Evolutionary conservation across 2,797 vertebrate species (phyloP).

Genomic region (Anas capensis): DNA sequence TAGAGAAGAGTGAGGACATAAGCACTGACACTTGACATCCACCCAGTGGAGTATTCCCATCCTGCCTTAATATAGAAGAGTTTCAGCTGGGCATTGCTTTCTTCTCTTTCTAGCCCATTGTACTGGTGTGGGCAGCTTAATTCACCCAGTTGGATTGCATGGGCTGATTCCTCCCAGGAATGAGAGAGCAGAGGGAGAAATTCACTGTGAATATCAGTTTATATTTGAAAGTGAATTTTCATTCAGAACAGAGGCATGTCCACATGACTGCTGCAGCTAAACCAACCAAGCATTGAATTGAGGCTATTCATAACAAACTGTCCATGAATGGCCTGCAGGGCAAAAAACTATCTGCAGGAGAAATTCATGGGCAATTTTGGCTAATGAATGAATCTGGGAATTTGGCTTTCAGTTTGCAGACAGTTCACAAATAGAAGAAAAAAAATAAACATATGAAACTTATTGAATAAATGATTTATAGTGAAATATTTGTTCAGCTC

Average conservation of each 20-base stretch:
- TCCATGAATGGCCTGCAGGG: slow-evolving; percentile 62
- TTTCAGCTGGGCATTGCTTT: rapidly evolving
- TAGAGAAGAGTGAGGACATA: background rate
- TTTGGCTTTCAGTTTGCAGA: slow-evolving; percentile 43
- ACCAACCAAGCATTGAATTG: slow-evolving; percentile 70
- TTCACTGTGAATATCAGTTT: slow-evolving; percentile 13
- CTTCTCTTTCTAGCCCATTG: background rate
- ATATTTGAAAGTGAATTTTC: slow-evolving; percentile 56
- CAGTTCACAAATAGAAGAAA: slow-evolving; percentile 26
- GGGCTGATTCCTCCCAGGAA: background rate
- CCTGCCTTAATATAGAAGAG: background rate
- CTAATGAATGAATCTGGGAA: slow-evolving; percentile 65
- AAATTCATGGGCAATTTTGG: slow-evolving; percentile 55
- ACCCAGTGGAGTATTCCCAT: background rate
- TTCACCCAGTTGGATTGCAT: background rate
- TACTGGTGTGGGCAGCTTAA: background rate
- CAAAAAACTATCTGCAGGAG: slow-evolving; percentile 54
- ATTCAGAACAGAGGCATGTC: slow-evolving; percentile 15
- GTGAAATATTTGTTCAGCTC: slow-evolving; percentile 41
- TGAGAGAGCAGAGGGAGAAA: slow-evolving; percentile 18
- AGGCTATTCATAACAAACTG: slow-evolving; percentile 68
- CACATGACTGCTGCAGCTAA: slow-evolving; percentile 57
- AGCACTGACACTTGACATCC: background rate
- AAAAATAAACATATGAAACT: background rate
- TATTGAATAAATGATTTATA: slow-evolving; percentile 52